Base-by-base conservation (phyloP, 2,888 invertebrate genomes). In the Rhagium mordax region DNA sequence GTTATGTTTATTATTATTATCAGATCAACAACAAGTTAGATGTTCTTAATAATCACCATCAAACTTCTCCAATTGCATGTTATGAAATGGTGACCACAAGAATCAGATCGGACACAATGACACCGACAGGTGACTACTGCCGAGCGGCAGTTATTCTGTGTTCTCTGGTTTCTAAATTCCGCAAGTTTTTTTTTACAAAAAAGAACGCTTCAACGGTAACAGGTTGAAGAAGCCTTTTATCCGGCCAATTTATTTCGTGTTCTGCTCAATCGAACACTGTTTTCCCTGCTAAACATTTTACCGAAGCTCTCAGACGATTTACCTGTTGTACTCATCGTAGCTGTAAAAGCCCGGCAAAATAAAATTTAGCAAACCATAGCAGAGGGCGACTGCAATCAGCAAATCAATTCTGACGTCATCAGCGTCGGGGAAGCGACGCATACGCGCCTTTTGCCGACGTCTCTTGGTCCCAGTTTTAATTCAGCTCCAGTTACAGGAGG, bases 371-470 rank as follows among this genome's bases (percentile, higher is more conserved):
- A 67, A 71, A 71, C 49, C 71, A 59, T 67, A 49, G 66, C 66
- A 71, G 71, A 67, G 65, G 71, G 71, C 60, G 71, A 71, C 71
- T 71, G 71, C 71, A 71, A 71, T 67, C 66, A 62, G 53, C 71
- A 57, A 57, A 78, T 69, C 75, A 76, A 72, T 72, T 71, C 69
- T 75, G 88, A 84, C 72, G 87, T 86, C 68, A 87, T 83, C 78
- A 87, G 84, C 74, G 86, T 80, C 85, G 84, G 15, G 85, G 86
- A 72, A 85, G 86, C 74, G 86, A 85, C 76, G 88, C 81, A 78
- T 78, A 78, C 81, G 84, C 83, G 83, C 84, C 85, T 83, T 83
- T 68, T 55, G 33, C 65, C 64, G 71, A 48, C 65, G 74, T 69
- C 60, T 65, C 69, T 71, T 21, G 71, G 60, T 65, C 72, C 72